Evolutionary conservation across 1,140 invertebrate genomes (phyloP).

Genomic region (Caenorhabditis brenneri): DNA sequence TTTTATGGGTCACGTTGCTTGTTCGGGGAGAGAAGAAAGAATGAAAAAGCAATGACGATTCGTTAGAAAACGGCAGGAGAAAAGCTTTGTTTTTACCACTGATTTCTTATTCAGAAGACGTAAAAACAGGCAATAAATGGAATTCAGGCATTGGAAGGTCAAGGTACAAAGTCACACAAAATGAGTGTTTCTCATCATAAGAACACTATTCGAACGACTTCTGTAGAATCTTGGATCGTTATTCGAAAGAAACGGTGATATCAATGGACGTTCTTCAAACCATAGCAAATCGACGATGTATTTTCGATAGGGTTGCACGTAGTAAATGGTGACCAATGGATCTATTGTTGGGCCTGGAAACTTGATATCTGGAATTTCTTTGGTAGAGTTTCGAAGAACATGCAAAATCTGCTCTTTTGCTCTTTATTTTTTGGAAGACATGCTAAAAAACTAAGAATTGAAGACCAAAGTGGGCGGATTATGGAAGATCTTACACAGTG

Average conservation of each 20-base stretch:
- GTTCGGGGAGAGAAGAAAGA: background rate
- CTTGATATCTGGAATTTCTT: background rate
- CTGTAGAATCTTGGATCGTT: background rate
- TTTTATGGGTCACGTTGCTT: background rate
- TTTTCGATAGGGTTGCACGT: slow-evolving; percentile 37
- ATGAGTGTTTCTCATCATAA: slow-evolving; percentile 17
- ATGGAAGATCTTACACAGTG: no score
- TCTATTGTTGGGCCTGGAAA: slow-evolving; percentile 25
- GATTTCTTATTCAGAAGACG: background rate
- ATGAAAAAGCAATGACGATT: background rate
- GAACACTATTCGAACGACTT: slow-evolving; percentile 17
- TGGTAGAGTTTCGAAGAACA: background rate
- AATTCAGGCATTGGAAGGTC: background rate
- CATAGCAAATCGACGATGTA: slow-evolving; percentile 30
- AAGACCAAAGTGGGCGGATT: no score
- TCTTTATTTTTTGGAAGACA: no score
- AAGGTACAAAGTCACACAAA: background rate
- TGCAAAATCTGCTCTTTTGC: no score
- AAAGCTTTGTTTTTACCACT: background rate
- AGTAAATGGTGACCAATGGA: slow-evolving; percentile 23
- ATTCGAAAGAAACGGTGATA: slow-evolving; percentile 22
- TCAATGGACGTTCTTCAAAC: background rate
- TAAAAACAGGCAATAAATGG: background rate
- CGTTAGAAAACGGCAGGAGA: background rate
- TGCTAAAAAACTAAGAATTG: no score